A percentile compares a stretch with the other conserved stretches of the same genome.
These are phyloP conservation scores for Notolabrus celidotus DNA, from an alignment of 2,797 vertebrate genomes.

Conservation along the genomic window DNA sequence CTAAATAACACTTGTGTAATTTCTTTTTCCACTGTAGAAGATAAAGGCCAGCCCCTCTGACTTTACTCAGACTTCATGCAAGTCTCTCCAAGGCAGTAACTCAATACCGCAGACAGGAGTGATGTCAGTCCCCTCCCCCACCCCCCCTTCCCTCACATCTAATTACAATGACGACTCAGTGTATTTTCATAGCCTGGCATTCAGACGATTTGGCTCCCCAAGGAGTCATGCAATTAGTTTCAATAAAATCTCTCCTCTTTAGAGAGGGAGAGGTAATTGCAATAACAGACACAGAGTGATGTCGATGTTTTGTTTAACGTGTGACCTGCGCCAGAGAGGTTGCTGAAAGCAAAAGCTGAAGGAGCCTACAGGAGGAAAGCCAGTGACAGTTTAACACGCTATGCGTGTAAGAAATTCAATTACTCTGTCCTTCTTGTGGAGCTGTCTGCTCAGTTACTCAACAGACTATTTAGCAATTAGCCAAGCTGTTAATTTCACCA, in stretches of 20 bases:
- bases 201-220: conserved; percentile 79
- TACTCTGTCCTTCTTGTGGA: conserved; percentile 30
- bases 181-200: conserved; percentile 83
- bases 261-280: conserved; percentile 68
- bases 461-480: conserved; percentile 48
- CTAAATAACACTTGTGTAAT: not conserved
- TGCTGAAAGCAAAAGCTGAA: conserved; percentile 37
- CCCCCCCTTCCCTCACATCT: conserved; percentile 76
- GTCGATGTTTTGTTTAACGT: conserved; percentile 61
- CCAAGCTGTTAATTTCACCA: conserved; percentile 36
- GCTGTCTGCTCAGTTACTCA: conserved; percentile 38
- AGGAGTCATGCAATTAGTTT: conserved; percentile 83
- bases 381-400: conserved; percentile 60
- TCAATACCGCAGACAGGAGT: conserved; percentile 76
- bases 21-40: conserved; percentile 15
- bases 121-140: conserved; percentile 78
- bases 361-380: conserved; percentile 43
- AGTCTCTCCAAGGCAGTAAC: conserved; percentile 72
- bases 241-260: conserved; percentile 76
- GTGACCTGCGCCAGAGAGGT: conserved; percentile 61
- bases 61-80: conserved; percentile 37
- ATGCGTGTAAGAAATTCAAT: conserved; percentile 46
- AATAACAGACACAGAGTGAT: conserved; percentile 67
- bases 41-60: conserved; percentile 29
- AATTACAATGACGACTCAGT: conserved; percentile 81